These are phyloP conservation scores for Cynaeus angustus DNA, from an alignment of 2,888 invertebrate species.

Conservation along the genomic window DNA sequence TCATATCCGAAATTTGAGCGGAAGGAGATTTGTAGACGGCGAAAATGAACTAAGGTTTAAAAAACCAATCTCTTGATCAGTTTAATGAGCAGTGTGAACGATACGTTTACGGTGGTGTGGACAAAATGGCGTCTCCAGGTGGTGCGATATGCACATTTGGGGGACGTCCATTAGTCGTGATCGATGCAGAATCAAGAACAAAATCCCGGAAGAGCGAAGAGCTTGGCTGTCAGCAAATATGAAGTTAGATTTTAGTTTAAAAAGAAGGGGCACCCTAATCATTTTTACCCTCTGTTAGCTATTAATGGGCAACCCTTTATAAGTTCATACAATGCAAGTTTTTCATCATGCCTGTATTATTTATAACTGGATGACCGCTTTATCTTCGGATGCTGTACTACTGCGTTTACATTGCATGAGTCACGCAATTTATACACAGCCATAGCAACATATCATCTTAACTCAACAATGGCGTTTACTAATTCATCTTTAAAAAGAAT, in stretches of 20 bases:
- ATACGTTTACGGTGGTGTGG: conserved; percentile 1
- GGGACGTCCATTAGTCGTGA: conserved; percentile 55
- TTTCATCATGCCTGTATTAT: conserved; percentile 71
- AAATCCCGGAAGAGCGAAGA: conserved; percentile 65
- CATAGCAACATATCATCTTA: conserved; percentile 60
- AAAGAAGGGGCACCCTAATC: conserved; percentile 63
- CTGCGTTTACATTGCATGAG: conserved; percentile 63
- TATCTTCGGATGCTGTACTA: conserved; percentile 62
- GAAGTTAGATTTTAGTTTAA: conserved; percentile 65
- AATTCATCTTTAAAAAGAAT: conserved; percentile 51
- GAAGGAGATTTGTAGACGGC: conserved; percentile 1
- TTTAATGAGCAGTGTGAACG: too few species aligned
- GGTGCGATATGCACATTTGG: conserved; percentile 20
- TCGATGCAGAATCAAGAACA: conserved; percentile 64
- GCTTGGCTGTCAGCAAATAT: conserved; percentile 65
- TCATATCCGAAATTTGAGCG: background rate
- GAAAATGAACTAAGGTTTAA: too few species aligned
- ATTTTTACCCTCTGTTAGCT: conserved; percentile 66
- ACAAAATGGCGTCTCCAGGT: conserved; percentile 24
- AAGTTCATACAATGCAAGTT: conserved; percentile 68
- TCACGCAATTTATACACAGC: conserved; percentile 63
- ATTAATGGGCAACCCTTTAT: conserved; percentile 70
- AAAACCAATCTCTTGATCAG: too few species aligned
- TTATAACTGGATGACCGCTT: conserved; percentile 68
- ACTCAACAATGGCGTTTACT: conserved; percentile 61